A percentile compares a stretch with the other conserved stretches of the same genome.
These are phyloP conservation scores for Perccottus glenii DNA, from an alignment of 2,113 vertebrate genomes.

Conservation along the genomic window DNA sequence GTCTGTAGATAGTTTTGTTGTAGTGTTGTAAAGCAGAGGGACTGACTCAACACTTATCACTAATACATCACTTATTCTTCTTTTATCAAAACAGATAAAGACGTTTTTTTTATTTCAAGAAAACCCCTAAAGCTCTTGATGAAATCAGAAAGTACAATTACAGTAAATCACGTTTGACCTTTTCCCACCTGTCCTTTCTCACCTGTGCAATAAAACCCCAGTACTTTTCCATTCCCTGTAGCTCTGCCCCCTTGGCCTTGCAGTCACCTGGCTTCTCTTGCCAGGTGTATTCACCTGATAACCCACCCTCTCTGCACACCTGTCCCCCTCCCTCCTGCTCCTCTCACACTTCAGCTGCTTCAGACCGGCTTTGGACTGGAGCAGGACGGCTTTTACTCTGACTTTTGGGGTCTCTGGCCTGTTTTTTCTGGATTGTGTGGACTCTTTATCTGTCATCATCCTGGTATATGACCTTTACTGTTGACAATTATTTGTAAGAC, in stretches of 20 bases:
- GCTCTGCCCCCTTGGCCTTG: neutral
- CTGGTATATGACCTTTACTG: too few species aligned
- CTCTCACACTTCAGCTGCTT: neutral
- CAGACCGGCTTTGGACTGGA: neutral
- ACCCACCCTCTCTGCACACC: neutral
- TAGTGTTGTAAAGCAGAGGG: too few species aligned
- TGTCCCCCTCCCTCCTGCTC: neutral
- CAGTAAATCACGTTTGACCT: neutral
- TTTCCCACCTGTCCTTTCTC: neutral
- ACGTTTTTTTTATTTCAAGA: too few species aligned
- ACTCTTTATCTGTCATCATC: neutral
- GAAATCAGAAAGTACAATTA: too few species aligned
- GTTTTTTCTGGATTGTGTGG: neutral
- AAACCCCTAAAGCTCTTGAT: too few species aligned
- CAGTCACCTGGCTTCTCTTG: neutral
- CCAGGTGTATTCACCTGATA: neutral
- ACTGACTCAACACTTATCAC: too few species aligned
- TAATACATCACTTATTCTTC: too few species aligned
- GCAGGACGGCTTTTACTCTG: too few species aligned
- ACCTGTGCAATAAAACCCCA: neutral
- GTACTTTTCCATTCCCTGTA: slow-evolving; percentile 10
- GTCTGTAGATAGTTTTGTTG: too few species aligned
- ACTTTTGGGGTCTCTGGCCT: neutral
- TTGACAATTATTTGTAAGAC: too few species aligned
- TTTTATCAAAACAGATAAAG: neutral